Evolutionary conservation across 1,140 invertebrate species (phyloP).

Genomic region (Ectropis grisescens): DNA sequence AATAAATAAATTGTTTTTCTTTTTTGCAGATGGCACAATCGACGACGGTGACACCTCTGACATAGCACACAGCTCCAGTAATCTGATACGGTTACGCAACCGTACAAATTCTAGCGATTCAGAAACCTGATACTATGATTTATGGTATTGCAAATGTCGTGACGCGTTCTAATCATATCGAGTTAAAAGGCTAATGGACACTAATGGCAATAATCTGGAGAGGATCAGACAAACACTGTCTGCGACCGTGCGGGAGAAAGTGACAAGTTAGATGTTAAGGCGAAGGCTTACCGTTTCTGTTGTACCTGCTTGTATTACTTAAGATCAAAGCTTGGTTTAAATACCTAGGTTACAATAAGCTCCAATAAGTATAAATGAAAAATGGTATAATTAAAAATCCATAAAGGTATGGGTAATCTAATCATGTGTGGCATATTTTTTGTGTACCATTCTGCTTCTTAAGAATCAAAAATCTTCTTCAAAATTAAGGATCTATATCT

Average conservation of each 20-base stretch:
- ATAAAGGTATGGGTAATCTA: no score
- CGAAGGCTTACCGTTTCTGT: neutral
- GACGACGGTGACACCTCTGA: no score
- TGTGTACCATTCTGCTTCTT: no score
- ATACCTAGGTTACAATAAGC: no score
- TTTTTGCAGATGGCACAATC: no score
- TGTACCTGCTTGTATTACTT: neutral
- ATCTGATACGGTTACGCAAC: conserved; percentile 12
- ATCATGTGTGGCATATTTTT: no score
- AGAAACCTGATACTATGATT: conserved; percentile 48
- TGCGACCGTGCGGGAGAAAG: conserved; percentile 36
- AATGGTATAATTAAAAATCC: no score
- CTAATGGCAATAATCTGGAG: conserved; percentile 60
- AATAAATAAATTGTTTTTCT: no score
- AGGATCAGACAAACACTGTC: conserved; percentile 42
- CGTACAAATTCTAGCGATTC: conserved; percentile 22
- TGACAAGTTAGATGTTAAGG: conserved; percentile 27
- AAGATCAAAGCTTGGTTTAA: neutral
- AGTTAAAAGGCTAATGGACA: conserved; percentile 63
- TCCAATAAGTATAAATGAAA: no score
- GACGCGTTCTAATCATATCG: conserved; percentile 58
- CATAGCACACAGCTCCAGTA: no score
- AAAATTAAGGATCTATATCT: no score
- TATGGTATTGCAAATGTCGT: conserved; percentile 47
- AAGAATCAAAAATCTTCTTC: no score